Conservation (phyloP, 2,113 vertebrate species). For the Nesogale talazaci region DNA sequence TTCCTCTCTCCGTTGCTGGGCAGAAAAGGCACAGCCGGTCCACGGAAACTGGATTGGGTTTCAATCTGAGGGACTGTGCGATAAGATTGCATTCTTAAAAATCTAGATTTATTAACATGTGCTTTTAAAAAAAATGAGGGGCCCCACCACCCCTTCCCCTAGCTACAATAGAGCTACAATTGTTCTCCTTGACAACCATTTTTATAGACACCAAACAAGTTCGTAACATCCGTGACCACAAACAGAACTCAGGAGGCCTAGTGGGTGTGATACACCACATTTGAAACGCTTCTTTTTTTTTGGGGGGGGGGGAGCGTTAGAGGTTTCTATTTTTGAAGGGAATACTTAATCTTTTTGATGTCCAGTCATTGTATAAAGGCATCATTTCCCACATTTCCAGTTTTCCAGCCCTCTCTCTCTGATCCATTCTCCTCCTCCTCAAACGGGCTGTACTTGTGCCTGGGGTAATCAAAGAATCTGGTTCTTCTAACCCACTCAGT, state of each 20-base stretch:
- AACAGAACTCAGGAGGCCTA: neutral
- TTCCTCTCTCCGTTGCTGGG: conserved; percentile 80
- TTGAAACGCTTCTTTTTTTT: neutral
- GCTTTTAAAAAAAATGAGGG: neutral
- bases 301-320: too few relatives aligned
- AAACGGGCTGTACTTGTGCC: neutral
- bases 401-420: neutral
- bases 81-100: conserved; percentile 18
- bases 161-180: neutral
- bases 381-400: conserved; percentile 31
- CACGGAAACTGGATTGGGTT: conserved; percentile 76
- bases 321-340: conserved; percentile 15
- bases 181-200: neutral
- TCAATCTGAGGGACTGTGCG: conserved; percentile 66
- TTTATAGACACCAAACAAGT: neutral
- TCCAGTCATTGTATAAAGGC: neutral
- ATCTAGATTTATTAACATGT: conserved; percentile 39
- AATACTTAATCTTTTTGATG: neutral
- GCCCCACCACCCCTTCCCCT: neutral
- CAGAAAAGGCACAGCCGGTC: conserved; percentile 79
- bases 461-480: conserved; percentile 59
- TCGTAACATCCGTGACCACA: neutral
- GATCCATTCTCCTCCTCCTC: conserved; percentile 45
- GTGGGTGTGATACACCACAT: neutral
- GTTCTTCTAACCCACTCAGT: conserved; percentile 58